Conservation (phyloP, 2,888 invertebrate genomes). For the Cyrtodaria siliqua region DNA sequence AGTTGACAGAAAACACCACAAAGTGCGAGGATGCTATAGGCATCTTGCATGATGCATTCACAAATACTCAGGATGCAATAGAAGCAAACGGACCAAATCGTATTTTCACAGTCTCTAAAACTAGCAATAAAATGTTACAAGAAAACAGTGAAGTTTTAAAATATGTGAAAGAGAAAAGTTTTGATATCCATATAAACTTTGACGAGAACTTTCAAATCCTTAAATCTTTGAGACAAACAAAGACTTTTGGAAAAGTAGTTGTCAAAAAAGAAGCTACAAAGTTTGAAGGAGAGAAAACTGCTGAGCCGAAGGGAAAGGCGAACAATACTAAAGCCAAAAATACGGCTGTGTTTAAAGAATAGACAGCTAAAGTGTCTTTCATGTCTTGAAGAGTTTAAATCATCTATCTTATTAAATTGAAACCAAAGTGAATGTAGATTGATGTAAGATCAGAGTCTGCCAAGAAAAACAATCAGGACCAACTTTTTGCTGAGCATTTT, state of each 20-base stretch:
- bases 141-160: slow-evolving; percentile 38
- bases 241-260: slow-evolving; percentile 39
- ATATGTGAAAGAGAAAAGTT: slow-evolving; percentile 17
- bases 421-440: too few species aligned
- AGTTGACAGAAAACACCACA: slow-evolving; percentile 35
- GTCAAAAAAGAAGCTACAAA: slow-evolving; percentile 28
- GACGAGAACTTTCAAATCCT: slow-evolving; percentile 49
- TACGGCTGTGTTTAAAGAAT: too few species aligned
- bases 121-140: slow-evolving; percentile 28
- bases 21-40: slow-evolving; percentile 50
- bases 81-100: slow-evolving; percentile 34
- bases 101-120: slow-evolving; percentile 40
- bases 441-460: too few species aligned
- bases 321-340: too few species aligned
- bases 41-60: slow-evolving; percentile 21
- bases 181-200: slow-evolving; percentile 39
- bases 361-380: too few species aligned
- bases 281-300: slow-evolving; percentile 6
- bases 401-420: too few species aligned
- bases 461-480: too few species aligned
- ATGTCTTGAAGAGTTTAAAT: too few species aligned
- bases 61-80: slow-evolving; percentile 33
- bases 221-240: slow-evolving; percentile 25
- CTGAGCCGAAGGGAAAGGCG: not conserved
- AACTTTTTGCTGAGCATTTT: too few species aligned